Evolutionary conservation across 2,888 invertebrate genomes (phyloP).

Genomic region (Litoditis marina): DNA sequence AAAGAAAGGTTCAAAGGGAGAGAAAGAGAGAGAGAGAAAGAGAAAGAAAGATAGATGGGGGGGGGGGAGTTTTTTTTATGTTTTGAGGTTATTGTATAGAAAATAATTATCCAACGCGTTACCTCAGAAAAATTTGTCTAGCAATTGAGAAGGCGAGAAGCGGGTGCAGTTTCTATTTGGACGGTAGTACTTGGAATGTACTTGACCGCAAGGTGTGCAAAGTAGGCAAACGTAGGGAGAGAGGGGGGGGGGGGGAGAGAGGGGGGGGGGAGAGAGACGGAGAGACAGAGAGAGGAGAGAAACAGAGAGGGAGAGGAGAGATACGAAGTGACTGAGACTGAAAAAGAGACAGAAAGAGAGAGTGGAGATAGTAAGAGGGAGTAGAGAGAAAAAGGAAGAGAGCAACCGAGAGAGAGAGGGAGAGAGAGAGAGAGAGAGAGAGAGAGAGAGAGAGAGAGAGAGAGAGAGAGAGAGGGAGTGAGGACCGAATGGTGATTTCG

Average conservation of each 20-base stretch:
- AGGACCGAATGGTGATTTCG: no score
- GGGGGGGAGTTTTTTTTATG: neutral
- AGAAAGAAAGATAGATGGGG: neutral
- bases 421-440: neutral
- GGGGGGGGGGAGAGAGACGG: neutral
- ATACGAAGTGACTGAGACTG: neutral
- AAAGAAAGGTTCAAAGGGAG: neutral
- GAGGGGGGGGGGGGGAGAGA: neutral
- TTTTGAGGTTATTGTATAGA: neutral
- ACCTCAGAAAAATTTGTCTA: no score
- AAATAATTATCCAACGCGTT: no score
- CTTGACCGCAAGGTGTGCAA: no score
- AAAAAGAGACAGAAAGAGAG: conserved; percentile 3
- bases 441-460: neutral
- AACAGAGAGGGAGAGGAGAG: neutral
- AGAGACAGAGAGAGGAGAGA: neutral
- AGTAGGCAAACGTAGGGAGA: no score
- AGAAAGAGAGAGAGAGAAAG: neutral
- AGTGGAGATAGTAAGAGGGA: neutral
- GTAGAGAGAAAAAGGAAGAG: neutral
- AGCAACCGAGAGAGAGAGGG: neutral
- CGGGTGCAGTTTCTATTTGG: no score
- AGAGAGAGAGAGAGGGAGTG: neutral
- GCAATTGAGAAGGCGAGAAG: no score
- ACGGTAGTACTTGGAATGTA: no score